Evolutionary conservation across 2,797 vertebrate genomes (phyloP), one percentile per base, ranked within the genome.

Genomic region (Chanos chanos): DNA sequence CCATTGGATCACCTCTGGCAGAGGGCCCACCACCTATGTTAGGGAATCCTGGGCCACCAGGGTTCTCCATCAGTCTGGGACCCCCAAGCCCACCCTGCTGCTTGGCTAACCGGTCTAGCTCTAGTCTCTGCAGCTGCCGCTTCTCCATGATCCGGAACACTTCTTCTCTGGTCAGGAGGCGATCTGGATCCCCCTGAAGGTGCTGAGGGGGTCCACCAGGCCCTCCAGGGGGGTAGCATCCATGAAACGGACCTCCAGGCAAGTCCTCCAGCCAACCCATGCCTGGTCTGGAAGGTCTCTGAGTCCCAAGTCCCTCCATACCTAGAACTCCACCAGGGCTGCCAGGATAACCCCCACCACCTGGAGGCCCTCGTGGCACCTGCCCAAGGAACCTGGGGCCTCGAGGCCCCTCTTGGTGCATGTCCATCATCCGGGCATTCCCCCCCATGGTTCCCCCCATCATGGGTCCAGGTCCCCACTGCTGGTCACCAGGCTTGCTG

Each of bases 241-340:
- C 92, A 53, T 93, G 94, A 5, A 93, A 90, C 33, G 91, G 91
- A 66, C 76, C 90, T 55, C 89, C 89, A 0, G 94, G 85, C 76
- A 97, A 84, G 54, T 98, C 95, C 1, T 99, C 96, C 0, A 87
- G 75, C 96, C 96, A 99, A 9, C 89, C 89, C 90, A 98, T 90
- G 40, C 92, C 81, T 0, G 94, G 91, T 71, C 94, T 89, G 22
- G 85, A 81, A 51, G 92, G 86, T 75, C 94, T 92, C 82, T 93
- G 93, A 62, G 92, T 87, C 39, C 92, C 92, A 3, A 92, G 70
- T 21, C 84, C 79, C 43, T 98, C 96, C 73, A 97, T 85, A 24
- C 94, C 80, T 79, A 99, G 72, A 80, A 92, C 86, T 7, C 85
- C 89, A 4, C 92, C 94, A 3, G 92, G 90, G 53, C 81, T 84